A percentile compares a stretch with the other conserved stretches of the same genome.
Evolutionary conservation across 92 coral and sea anemone genomes (phyloP).

Genomic region (Virgularia gustaviana): DNA sequence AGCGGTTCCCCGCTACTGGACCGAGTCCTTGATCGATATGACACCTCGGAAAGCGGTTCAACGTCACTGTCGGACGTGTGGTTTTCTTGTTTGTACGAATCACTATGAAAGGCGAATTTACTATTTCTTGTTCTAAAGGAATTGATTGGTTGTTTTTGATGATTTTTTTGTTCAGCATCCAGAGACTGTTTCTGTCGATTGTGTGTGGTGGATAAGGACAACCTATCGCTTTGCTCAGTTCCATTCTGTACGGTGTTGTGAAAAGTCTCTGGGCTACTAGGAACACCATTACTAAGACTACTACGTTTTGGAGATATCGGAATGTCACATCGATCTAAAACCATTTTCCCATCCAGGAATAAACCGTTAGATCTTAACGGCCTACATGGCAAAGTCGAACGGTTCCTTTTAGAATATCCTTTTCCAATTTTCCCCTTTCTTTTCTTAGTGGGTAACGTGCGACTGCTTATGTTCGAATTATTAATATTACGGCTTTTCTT

Average conservation of each 20-base stretch:
- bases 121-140: too few species aligned
- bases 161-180: too few species aligned
- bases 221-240: not conserved
- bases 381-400: not conserved
- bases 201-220: not conserved
- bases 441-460: not conserved
- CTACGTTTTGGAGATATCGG: not conserved
- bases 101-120: not conserved
- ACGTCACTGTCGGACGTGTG: not conserved
- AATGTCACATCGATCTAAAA: not conserved
- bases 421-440: too few species aligned
- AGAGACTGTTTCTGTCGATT: too few species aligned
- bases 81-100: not conserved
- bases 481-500: not conserved
- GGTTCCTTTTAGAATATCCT: constrained; percentile 14
- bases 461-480: not conserved
- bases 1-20: not conserved
- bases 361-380: not conserved
- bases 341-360: not conserved
- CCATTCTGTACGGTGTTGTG: not conserved
- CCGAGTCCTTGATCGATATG: constrained; percentile 29
- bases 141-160: too few species aligned
- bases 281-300: constrained; percentile 20
- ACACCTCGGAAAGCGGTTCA: not conserved
- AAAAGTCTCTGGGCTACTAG: not conserved